These are phyloP conservation scores for Taenioides sp. DNA, from an alignment of 2,797 vertebrate genomes.

Conservation along the genomic window DNA sequence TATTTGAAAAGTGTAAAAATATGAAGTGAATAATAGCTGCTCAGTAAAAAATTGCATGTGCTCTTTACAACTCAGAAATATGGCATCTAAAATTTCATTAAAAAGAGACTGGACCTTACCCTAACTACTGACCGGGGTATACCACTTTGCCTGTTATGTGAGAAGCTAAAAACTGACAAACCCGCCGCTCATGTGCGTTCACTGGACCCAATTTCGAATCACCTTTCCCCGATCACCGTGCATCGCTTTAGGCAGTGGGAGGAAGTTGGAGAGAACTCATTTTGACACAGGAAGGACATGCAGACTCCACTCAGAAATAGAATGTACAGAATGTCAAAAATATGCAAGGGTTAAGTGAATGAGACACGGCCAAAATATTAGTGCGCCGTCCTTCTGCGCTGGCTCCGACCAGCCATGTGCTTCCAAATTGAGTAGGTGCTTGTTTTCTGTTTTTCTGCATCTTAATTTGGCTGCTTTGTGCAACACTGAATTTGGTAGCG, in stretches of 20 bases:
- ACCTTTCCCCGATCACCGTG: background rate
- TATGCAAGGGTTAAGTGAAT: background rate
- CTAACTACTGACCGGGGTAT: no score
- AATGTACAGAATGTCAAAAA: slow-evolving; percentile 11
- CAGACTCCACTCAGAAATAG: slow-evolving; percentile 6
- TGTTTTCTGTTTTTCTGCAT: slow-evolving; percentile 44
- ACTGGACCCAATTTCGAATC: background rate
- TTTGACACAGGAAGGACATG: slow-evolving; percentile 1
- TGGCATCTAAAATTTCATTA: background rate
- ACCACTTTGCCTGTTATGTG: background rate
- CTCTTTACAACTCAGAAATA: no score
- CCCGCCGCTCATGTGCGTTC: background rate
- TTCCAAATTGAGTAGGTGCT: slow-evolving; percentile 55
- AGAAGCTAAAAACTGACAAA: background rate
- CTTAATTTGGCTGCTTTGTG: slow-evolving; percentile 55
- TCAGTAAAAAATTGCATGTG: no score
- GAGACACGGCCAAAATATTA: slow-evolving; percentile 4
- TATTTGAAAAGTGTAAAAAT: background rate
- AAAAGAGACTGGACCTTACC: background rate
- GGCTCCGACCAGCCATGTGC: slow-evolving; percentile 62
- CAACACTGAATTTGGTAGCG: slow-evolving; percentile 55
- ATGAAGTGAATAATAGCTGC: background rate
- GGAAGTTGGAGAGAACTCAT: background rate
- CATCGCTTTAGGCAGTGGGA: slow-evolving; percentile 1
- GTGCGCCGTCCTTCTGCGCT: slow-evolving; percentile 28